These are phyloP conservation scores for Tenthredo scrophulariae DNA, from an alignment of 2,888 invertebrate species.

Conservation along the genomic window DNA sequence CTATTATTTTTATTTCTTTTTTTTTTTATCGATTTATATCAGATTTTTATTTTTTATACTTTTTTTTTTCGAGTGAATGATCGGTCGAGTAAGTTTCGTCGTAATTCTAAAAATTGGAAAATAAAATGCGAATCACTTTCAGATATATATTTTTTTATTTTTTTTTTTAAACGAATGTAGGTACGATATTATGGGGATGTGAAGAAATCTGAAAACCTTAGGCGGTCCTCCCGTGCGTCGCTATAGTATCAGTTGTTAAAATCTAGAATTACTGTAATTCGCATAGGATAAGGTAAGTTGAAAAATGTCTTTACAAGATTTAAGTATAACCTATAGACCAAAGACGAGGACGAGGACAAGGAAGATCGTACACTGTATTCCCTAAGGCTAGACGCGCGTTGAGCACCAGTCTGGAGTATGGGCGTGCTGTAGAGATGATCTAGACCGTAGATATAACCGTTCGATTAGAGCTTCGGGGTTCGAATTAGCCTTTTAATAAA, in stretches of 20 bases:
- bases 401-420: background rate
- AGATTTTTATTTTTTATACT: too few relatives aligned
- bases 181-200: too few relatives aligned
- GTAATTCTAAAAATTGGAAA: background rate
- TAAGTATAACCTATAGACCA: background rate
- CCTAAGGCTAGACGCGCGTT: background rate
- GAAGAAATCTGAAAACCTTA: too few relatives aligned
- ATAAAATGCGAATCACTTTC: background rate
- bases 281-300: background rate
- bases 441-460: conserved; percentile 5
- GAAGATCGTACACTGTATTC: background rate
- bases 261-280: background rate
- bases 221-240: background rate
- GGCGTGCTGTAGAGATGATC: conserved; percentile 15
- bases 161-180: background rate
- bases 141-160: background rate
- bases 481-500: background rate
- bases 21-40: background rate
- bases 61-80: background rate
- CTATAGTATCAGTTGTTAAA: background rate
- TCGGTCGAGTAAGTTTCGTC: background rate
- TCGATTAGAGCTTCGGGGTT: background rate
- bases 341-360: background rate
- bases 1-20: background rate
- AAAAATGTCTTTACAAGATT: background rate